Conservation (phyloP, 2,888 invertebrate genomes). For the Melipona beecheii region DNA sequence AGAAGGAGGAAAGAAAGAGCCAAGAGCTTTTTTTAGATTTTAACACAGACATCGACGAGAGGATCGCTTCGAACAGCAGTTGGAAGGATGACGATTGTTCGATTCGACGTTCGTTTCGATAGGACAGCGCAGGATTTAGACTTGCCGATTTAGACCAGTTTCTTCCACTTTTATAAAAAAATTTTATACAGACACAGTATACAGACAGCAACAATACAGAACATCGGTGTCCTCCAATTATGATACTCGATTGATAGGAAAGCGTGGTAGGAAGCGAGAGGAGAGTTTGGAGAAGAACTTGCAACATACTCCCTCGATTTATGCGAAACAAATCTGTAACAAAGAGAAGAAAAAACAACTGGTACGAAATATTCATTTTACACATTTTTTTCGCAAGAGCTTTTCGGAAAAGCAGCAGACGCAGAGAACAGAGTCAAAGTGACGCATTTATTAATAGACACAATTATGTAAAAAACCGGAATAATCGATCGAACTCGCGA, state of each 20-base stretch:
- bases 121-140: slow-evolving; percentile 19
- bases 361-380: too few relatives aligned
- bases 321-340: too few relatives aligned
- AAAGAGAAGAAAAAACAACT: too few relatives aligned
- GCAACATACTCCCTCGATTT: too few relatives aligned
- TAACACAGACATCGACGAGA: background rate
- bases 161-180: slow-evolving; percentile 35
- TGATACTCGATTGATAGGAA: too few relatives aligned
- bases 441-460: too few relatives aligned
- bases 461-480: too few relatives aligned
- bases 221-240: slow-evolving; percentile 20
- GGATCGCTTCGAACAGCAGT: slow-evolving; percentile 3
- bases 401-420: too few relatives aligned
- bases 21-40: background rate
- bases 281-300: background rate
- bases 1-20: background rate
- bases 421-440: too few relatives aligned
- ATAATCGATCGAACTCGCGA: too few relatives aligned
- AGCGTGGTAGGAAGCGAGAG: background rate
- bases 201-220: background rate
- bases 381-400: too few relatives aligned
- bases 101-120: slow-evolving; percentile 28
- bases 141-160: slow-evolving; percentile 20
- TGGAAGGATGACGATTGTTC: slow-evolving; percentile 12
- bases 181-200: slow-evolving; percentile 32